Conservation (phyloP, 1,140 invertebrate species). For the Aphelinus certus region DNA sequence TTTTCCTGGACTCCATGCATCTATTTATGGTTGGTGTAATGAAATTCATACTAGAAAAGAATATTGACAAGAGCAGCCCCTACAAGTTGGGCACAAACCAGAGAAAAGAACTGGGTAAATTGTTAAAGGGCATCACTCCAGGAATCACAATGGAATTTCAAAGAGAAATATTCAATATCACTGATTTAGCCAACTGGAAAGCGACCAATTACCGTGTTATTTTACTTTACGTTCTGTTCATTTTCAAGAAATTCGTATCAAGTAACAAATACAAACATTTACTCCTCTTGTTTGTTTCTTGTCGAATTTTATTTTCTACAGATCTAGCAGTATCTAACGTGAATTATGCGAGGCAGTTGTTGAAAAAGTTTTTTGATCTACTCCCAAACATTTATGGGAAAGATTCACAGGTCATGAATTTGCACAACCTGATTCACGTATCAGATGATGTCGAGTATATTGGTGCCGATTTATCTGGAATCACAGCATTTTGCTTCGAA, state of each 20-base stretch:
- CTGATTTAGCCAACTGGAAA: too few relatives aligned
- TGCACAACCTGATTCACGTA: constrained; percentile 46
- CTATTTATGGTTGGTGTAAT: background rate
- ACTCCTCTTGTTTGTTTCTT: constrained; percentile 39
- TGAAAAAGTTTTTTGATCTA: constrained; percentile 45
- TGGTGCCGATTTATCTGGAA: constrained; percentile 27
- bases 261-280: too few relatives aligned
- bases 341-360: constrained; percentile 39
- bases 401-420: constrained; percentile 39
- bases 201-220: too few relatives aligned
- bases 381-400: constrained; percentile 42
- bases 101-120: too few relatives aligned
- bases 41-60: background rate
- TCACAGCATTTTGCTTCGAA: constrained; percentile 42
- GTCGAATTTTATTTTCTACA: constrained; percentile 39
- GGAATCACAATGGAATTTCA: too few relatives aligned
- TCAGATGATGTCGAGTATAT: constrained; percentile 44
- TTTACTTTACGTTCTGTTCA: too few relatives aligned
- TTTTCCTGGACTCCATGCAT: background rate
- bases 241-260: too few relatives aligned
- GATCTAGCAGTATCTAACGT: constrained; percentile 31
- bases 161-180: too few relatives aligned
- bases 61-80: too few relatives aligned
- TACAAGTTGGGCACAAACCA: too few relatives aligned
- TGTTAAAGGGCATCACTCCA: too few relatives aligned